Base-by-base conservation (phyloP, 2,888 invertebrate genomes). In the Neoaliturus tenellus region DNA sequence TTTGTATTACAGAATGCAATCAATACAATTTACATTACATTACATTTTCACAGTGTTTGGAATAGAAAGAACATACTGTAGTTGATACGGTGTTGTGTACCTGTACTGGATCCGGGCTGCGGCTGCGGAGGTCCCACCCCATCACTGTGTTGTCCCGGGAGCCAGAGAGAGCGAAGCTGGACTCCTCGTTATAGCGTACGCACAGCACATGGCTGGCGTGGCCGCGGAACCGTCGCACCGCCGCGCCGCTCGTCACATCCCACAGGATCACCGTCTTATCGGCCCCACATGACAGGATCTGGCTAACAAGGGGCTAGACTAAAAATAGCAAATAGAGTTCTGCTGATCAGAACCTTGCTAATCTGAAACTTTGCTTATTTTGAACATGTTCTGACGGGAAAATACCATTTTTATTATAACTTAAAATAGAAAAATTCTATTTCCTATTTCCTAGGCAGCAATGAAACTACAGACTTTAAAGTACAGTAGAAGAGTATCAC, bases 221-320 rank as follows among this genome's bases (percentile, higher is more conserved):
- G 0, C 96, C 96, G 84, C 99, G 93, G 86, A 97, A 94, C 75
- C 98, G 93, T 75, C 98, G 92, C 44, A 98, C 88, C 0, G 97
- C 95, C 87, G 96, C 95, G 0, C 97, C 99, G 2, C 98, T 97
- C 0, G 96, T 94, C 0, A 99, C 99, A 90, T 99, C 99, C 97
- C 98, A 99, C 39, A 98, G 90, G 83, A 98, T 97, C 0, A 99
- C 95, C 20, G 97, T 96, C 91, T 98, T 98, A 91, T 99, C 99
- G 84, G 95, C 92, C 80, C 98, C 98, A 83, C 97, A 95, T 0
- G 98, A 98, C 41, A 96, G 93, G 82, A 99, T 95, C 89, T 97
- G 96, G 87, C 97, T 95, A n/a, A n/a, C n/a, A n/a, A n/a, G n/a
- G n/a, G n/a, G n/a, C n/a, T n/a, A n/a, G n/a, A n/a, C n/a, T n/a